Evolutionary conservation across 2,888 invertebrate genomes (phyloP).

Genomic region (Pandemis corylana): DNA sequence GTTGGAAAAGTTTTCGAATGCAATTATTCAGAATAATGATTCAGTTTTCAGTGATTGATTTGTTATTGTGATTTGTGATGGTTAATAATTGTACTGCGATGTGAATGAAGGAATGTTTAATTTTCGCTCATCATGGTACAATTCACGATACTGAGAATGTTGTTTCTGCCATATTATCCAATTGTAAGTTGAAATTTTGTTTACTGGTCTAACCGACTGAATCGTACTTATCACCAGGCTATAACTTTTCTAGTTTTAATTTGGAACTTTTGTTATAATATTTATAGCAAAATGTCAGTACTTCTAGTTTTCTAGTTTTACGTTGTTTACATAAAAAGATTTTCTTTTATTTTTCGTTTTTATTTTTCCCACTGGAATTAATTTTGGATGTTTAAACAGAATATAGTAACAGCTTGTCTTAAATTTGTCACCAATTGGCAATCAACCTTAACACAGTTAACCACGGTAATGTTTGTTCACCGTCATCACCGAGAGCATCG

Average conservation of each 20-base stretch:
- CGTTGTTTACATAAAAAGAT: slow-evolving; percentile 47
- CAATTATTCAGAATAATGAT: slow-evolving; percentile 22
- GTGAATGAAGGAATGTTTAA: background rate
- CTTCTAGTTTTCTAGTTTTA: slow-evolving; percentile 49
- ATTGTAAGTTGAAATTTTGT: slow-evolving; percentile 30
- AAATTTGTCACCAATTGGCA: background rate
- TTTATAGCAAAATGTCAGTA: slow-evolving; percentile 69
- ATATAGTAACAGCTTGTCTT: background rate
- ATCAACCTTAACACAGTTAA: slow-evolving; percentile 22
- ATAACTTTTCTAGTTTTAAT: slow-evolving; percentile 46
- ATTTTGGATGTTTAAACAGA: background rate
- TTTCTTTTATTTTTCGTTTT: slow-evolving; percentile 29
- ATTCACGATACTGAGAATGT: slow-evolving; percentile 18
- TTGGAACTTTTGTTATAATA: slow-evolving; percentile 72
- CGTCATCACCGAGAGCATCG: slow-evolving; percentile 2
- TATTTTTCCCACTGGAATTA: background rate
- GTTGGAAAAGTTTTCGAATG: slow-evolving; percentile 20
- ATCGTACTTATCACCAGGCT: slow-evolving; percentile 33
- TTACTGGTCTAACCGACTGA: slow-evolving; percentile 31
- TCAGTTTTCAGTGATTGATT: slow-evolving; percentile 20
- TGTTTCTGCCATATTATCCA: slow-evolving; percentile 39
- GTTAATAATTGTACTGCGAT: slow-evolving; percentile 9
- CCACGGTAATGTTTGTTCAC: slow-evolving; percentile 17
- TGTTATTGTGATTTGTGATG: slow-evolving; percentile 5
- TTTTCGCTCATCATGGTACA: slow-evolving; percentile 23